Evolutionary conservation across 2,113 vertebrate species (phyloP), one percentile per base, ranked within the genome.

Genomic region (Semicossyphus pulcher): DNA sequence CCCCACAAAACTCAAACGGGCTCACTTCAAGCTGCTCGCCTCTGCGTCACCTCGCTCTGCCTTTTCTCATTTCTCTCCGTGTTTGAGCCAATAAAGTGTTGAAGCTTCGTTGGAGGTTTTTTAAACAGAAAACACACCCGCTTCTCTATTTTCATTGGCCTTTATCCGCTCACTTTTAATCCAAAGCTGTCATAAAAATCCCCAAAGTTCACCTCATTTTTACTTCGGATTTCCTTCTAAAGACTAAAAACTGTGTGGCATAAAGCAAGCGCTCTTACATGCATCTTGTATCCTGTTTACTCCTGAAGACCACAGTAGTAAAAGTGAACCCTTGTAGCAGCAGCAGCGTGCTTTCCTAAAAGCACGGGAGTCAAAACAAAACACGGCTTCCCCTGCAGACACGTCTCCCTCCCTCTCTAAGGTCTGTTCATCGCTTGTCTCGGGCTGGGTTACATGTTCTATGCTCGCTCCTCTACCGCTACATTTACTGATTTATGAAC

Each of bases 401-500:
- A 45, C 4, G 54, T 52, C 62, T 44, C 14, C 20, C 48, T 53
- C 26, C 23, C 47, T 47, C 48, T 56, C 37, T 32, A 48, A 72
- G 49, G 61, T 32, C 44, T 72, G 32, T 53, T 64, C 25, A 39
- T 72, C 52, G 57, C 62, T 62, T 12, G 28, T 54, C 49, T 25
- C 10, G 21, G 47, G 31, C 21, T 42, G 53, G 8, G 21, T 41
- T 74, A 21, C 54, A 36, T 63, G 28, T 39, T 52, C 62, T 39
- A 11, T 9, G 47, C 63, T 59, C 34, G 61, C 58, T 82, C 26
- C 60, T 58, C 58, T n/a, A 7, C 39, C 9, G 26, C 45, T 41
- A 48, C 21, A 74, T 63, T 72, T 16, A 78, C 68, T 79, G 58
- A 81, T 87, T 76, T 53, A 69, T 71, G 51, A 73, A 63, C 23